phyloP scores from a whole-genome alignment of 2,113 vertebrate species.

The Dissostichus mawsoni region DNA sequence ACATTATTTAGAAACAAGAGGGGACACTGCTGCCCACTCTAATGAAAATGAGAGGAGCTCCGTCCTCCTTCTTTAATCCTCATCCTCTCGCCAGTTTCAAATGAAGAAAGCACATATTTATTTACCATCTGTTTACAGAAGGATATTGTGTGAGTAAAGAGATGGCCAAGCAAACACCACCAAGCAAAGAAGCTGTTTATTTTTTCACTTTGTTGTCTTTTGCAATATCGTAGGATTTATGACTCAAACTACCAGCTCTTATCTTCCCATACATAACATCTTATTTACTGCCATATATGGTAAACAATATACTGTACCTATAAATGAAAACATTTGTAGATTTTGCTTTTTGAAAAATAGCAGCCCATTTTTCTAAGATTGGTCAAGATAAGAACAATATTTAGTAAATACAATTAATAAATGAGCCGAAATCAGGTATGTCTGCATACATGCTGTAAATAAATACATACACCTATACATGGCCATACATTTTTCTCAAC shows the following conservation, averaged over 20 bases:
- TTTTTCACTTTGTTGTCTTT: neutral
- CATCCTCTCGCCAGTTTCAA: conserved; percentile 7
- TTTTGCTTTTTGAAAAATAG: neutral
- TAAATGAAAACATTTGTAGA: neutral
- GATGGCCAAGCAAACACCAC: neutral
- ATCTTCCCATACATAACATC: too few species aligned
- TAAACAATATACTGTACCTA: neutral
- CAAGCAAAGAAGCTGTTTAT: neutral
- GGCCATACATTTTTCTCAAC: neutral
- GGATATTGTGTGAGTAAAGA: neutral
- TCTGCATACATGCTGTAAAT: too few species aligned
- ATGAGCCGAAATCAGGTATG: neutral
- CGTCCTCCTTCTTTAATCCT: conserved; percentile 2
- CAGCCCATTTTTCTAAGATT: neutral
- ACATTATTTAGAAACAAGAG: conserved; percentile 34
- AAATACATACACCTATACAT: neutral
- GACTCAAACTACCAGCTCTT: neutral
- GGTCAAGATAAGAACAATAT: neutral
- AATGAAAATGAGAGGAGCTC: conserved; percentile 2
- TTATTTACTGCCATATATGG: too few species aligned
- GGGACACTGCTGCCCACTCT: conserved; percentile 49
- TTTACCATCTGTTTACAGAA: conserved; percentile 3
- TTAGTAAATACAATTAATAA: neutral
- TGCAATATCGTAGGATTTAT: neutral
- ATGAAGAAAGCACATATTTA: conserved; percentile 18